Evolutionary conservation across 92 coral and sea anemone species (phyloP).

Genomic region (Parazoanthus atlanticus): DNA sequence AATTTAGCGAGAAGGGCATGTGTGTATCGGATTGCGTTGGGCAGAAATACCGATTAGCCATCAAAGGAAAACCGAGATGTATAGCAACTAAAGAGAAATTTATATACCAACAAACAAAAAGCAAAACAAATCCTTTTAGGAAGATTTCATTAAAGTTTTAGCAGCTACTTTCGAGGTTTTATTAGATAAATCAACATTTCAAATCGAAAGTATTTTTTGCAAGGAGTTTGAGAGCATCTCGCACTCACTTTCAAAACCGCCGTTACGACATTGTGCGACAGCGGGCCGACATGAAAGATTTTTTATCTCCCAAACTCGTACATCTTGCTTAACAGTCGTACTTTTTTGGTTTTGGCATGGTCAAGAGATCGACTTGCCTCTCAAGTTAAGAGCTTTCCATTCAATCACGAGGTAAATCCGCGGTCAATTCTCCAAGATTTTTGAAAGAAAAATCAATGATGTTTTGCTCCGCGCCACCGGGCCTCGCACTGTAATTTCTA

Average conservation of each 20-base stretch:
- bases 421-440: background rate
- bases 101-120: background rate
- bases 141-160: background rate
- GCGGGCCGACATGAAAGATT: background rate
- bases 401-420: background rate
- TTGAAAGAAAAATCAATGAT: background rate
- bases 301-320: background rate
- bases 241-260: background rate
- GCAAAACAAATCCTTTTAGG: slow-evolving; percentile 20
- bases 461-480: background rate
- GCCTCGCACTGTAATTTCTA: background rate
- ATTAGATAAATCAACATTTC: background rate
- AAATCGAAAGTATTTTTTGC: background rate
- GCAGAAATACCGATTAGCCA: slow-evolving; percentile 8
- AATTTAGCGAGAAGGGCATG: slow-evolving; percentile 23
- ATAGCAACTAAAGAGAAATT: background rate
- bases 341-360: background rate
- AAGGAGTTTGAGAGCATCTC: background rate
- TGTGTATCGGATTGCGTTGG: slow-evolving; percentile 28
- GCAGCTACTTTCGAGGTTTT: background rate
- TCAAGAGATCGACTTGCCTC: background rate
- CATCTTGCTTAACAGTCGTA: background rate
- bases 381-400: background rate
- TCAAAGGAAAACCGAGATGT: background rate
- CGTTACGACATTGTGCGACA: background rate